These are phyloP conservation scores for Galbula dea DNA, from an alignment of 2,113 vertebrate species.

Conservation along the genomic window DNA sequence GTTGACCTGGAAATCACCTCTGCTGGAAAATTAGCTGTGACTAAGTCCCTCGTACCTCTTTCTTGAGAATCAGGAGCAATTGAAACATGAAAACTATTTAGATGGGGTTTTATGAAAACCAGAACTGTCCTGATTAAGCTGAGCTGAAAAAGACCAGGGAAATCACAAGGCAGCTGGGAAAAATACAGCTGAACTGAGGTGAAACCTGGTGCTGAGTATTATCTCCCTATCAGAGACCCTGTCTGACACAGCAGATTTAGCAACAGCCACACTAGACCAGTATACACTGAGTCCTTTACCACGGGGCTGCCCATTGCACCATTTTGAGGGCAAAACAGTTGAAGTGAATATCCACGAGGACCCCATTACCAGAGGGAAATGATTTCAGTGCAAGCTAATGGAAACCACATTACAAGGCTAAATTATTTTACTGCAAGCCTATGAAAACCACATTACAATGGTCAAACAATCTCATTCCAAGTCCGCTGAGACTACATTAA, in stretches of 20 bases:
- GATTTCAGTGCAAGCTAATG: constrained; percentile 77
- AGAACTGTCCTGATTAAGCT: not conserved
- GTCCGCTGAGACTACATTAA: constrained; percentile 76
- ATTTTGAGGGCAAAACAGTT: constrained; percentile 63
- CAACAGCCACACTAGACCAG: not conserved
- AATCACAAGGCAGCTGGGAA: not conserved
- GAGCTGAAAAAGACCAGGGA: not conserved
- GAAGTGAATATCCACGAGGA: constrained; percentile 69
- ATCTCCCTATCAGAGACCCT: not conserved
- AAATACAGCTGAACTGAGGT: not conserved
- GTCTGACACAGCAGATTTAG: constrained; percentile 27
- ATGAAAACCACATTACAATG: constrained; percentile 75
- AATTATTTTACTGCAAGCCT: constrained; percentile 77
- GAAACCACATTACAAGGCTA: constrained; percentile 76
- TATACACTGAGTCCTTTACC: not conserved
- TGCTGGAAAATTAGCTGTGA: constrained; percentile 31
- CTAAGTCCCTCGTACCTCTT: not conserved
- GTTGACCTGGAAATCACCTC: constrained; percentile 41
- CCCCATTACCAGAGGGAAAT: constrained; percentile 71
- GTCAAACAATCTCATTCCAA: constrained; percentile 79
- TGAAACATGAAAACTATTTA: constrained; percentile 16
- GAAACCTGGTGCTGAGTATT: not conserved
- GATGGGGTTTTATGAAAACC: not conserved
- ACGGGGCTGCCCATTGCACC: constrained; percentile 31
- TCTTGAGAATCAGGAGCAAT: not conserved